phyloP scores from a whole-genome alignment of 2,888 invertebrate genomes.

The Oxystoma pomonae region DNA sequence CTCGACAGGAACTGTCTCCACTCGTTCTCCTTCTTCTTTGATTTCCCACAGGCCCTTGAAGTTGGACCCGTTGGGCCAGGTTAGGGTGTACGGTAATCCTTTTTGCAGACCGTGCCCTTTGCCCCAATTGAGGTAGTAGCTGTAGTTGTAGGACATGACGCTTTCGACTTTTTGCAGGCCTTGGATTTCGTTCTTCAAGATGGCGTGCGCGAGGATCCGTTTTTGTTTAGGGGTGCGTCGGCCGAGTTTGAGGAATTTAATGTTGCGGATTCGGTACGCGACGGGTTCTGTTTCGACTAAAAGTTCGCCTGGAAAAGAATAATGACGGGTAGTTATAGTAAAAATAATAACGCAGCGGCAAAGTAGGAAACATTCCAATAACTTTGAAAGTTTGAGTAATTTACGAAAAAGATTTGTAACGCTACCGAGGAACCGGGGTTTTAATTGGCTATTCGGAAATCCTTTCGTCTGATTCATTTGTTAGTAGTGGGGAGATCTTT shows the following conservation, averaged over 20 bases:
- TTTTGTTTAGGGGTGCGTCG: constrained; percentile 41
- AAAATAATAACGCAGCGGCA: too few relatives aligned
- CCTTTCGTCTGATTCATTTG: too few relatives aligned
- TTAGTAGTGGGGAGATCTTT: too few relatives aligned
- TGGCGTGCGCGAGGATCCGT: constrained; percentile 43
- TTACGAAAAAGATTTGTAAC: too few relatives aligned
- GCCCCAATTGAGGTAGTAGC: constrained; percentile 74
- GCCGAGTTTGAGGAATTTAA: constrained; percentile 42
- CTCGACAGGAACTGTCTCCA: constrained; percentile 57
- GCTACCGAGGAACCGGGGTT: too few relatives aligned
- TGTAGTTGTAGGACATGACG: constrained; percentile 68
- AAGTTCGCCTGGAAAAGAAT: constrained; percentile 56
- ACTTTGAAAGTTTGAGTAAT: too few relatives aligned
- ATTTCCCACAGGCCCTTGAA: constrained; percentile 66
- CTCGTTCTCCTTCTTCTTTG: constrained; percentile 51
- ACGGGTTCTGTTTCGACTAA: constrained; percentile 77
- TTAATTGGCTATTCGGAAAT: too few relatives aligned
- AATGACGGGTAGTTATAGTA: too few relatives aligned
- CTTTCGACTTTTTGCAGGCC: constrained; percentile 62
- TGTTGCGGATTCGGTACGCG: constrained; percentile 64
- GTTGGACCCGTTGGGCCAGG: constrained; percentile 54
- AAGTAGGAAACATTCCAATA: too few relatives aligned
- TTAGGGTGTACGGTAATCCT: constrained; percentile 63
- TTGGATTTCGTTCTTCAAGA: constrained; percentile 45
- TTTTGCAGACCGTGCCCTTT: constrained; percentile 69